Conservation (phyloP, 2,113 vertebrate species). For the Oryzias celebensis region DNA sequence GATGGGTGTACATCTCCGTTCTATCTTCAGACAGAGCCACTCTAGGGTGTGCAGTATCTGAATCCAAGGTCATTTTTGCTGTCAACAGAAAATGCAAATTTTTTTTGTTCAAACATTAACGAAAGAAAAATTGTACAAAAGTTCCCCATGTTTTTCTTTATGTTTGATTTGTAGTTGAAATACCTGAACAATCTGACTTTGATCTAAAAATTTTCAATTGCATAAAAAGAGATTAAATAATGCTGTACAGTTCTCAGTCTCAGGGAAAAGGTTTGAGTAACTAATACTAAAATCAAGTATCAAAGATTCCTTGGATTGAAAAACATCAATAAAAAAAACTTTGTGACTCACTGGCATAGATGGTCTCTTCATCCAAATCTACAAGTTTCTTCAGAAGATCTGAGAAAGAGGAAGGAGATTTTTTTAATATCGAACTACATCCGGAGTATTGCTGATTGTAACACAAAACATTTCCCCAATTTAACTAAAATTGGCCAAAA, state of each 20-base stretch:
- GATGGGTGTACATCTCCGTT: slow-evolving; percentile 11
- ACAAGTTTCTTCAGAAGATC: not conserved
- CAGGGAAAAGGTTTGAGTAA: not conserved
- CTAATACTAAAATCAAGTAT: not conserved
- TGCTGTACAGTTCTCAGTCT: not conserved
- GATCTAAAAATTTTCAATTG: no score
- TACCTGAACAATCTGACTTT: no score
- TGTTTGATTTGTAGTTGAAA: no score
- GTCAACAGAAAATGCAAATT: slow-evolving; percentile 4
- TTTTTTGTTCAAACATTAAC: not conserved
- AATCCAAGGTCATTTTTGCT: slow-evolving; percentile 38
- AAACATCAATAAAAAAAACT: not conserved
- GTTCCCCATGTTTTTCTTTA: not conserved
- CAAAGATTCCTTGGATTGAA: not conserved
- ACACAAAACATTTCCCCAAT: not conserved
- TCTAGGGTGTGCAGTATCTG: slow-evolving; percentile 52
- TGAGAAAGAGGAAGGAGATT: slow-evolving; percentile 12
- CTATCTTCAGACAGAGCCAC: slow-evolving; percentile 25
- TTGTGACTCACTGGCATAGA: slow-evolving; percentile 29
- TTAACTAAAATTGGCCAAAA: no score
- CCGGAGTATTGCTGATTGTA: not conserved
- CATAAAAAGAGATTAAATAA: no score
- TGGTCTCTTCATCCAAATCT: not conserved
- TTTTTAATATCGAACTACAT: not conserved
- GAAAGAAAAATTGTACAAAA: not conserved